Base-by-base conservation (phyloP, 2,113 vertebrate species). In the Propithecus coquereli region DNA sequence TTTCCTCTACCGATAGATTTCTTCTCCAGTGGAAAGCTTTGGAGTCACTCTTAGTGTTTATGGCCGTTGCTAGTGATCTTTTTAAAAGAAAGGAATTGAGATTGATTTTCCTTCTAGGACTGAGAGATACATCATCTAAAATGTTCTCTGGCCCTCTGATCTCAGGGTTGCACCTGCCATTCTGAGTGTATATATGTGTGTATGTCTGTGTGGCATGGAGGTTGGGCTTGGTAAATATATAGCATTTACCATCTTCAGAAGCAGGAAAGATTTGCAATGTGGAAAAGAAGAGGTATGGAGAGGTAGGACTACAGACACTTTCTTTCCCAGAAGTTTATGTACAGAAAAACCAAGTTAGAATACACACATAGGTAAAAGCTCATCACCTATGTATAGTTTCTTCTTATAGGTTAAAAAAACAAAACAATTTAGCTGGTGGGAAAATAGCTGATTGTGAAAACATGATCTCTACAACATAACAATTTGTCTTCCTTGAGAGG, bases 51-150 rank as follows among this genome's bases (percentile, higher is more conserved):
- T 37, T 18, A 87, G 59, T 22, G 57, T 84, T 84, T 84, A 90
- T 16, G 57, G 68, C 8, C 74, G 87, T 47, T 18, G 4, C 52
- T 61, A 65, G 83, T 80, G 73, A 89, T 65, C 57, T 86, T 94
- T 77, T 32, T 20, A 70, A 80, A 86, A 61, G n/a, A 93, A 71
- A 95, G 61, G 54, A 82, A 77, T 30, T 92, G 79, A 90, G 73
- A 96, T 3, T 73, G 52, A 93, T 87, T 94, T 80, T 81, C 81
- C 23, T 89, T 89, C 50, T 43, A 30, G 37, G 61, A 54, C 47
- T 59, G 63, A 82, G 83, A 96, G 32, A 65, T 43, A 5, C 9
- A 90, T 74, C 76, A 84, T 66, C 65, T 91, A 52, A 40, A 93
- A 88, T 59, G 50, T 73, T 95, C 85, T 65, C 90, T 87, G 45